Evolutionary conservation across 2,113 vertebrate species (phyloP).

Genomic region (Centropus bengalensis): DNA sequence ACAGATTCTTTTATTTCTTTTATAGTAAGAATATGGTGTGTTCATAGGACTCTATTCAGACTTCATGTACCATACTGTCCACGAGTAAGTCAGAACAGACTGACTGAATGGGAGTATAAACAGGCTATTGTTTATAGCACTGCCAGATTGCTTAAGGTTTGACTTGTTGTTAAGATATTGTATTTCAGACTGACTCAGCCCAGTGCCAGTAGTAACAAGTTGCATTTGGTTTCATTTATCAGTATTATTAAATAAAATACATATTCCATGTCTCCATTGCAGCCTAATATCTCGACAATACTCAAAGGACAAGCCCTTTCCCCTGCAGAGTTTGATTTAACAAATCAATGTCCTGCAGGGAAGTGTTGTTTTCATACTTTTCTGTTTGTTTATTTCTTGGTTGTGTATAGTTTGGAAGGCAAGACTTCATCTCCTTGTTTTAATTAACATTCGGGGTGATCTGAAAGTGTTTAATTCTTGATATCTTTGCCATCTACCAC

Average conservation of each 20-base stretch:
- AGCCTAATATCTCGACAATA: not conserved
- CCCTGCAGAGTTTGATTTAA: not conserved
- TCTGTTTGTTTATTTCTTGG: not conserved
- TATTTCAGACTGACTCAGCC: constrained; percentile 39
- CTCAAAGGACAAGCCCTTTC: not conserved
- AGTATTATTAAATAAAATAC: not conserved
- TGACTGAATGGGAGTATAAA: not conserved
- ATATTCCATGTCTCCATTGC: not conserved
- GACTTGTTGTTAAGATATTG: constrained; percentile 22
- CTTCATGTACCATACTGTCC: not conserved
- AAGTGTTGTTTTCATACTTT: not conserved
- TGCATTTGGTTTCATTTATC: constrained; percentile 56
- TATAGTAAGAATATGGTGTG: not conserved
- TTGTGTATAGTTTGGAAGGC: not conserved
- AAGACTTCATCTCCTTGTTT: constrained; percentile 23
- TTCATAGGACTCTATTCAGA: not conserved
- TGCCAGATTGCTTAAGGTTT: constrained; percentile 37
- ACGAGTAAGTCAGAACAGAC: constrained; percentile 9
- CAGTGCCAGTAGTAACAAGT: not conserved
- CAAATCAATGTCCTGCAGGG: not conserved
- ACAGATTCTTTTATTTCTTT: not conserved
- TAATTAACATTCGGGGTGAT: not conserved
- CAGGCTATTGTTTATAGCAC: constrained; percentile 9
- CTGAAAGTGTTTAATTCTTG: constrained; percentile 28
- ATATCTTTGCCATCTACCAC: constrained; percentile 38